Evolutionary conservation across 2,113 vertebrate genomes (phyloP), one percentile per base, ranked within the genome.

Genomic region (Sapayoa aenigma): DNA sequence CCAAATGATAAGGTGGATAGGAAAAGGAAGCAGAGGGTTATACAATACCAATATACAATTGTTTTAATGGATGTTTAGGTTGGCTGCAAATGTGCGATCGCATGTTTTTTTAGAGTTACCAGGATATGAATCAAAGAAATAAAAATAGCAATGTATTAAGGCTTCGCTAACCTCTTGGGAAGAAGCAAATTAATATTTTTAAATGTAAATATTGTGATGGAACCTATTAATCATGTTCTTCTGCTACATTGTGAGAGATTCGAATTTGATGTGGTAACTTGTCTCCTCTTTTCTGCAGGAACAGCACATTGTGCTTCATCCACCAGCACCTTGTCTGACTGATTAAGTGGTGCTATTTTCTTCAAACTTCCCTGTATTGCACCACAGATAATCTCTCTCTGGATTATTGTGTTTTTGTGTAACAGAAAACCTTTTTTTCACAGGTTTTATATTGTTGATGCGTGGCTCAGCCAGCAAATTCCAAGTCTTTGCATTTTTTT

Each of bases 131-230:
- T 94, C 92, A 94, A 96, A 91, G 75, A 90, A 79, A 87, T 90
- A 96, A 94, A 97, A 96, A 82, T 72, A 96, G 76, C 86, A 76
- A 49, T 96, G 84, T 80, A 94, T 95, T 90, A 96, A 75, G 69
- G 86, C 83, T 96, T 65, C 68, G 84, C 73, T n/a, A 90, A 81
- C 56, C 73, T 92, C 86, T 90, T 89, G 76, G 83, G 86, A 90
- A 96, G 73, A 83, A 92, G 77, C n/a, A 95, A 87, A 87, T 94
- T 90, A 84, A 92, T 95, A 89, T 82, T 95, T 96, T 82, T 46
- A 78, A 96, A 89, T 59, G 69, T 93, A 96, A 97, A 96, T 95
- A 93, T 95, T 95, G 95, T 92, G 76, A 95, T 35, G 69, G 27
- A 86, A 47, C 37, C 65, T 78, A 72, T 96, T 94, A 96, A 58